phyloP scores from a whole-genome alignment of 1,140 invertebrate genomes.

The Brachionus rubens region DNA sequence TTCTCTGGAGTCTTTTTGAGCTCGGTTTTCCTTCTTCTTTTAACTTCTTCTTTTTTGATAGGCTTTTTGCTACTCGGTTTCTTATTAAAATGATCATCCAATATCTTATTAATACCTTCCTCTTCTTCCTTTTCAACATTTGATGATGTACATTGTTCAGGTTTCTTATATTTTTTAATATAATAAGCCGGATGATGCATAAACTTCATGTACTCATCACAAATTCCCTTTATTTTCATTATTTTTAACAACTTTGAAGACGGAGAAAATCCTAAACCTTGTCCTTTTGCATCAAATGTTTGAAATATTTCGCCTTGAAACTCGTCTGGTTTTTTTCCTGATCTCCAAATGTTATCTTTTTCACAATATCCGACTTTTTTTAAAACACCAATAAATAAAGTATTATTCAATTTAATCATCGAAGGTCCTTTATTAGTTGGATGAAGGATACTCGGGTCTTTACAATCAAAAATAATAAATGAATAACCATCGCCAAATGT shows the following conservation, averaged over 20 bases:
- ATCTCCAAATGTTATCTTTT: slow-evolving; percentile 4
- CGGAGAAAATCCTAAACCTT: slow-evolving; percentile 22
- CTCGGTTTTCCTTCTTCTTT: too few relatives aligned
- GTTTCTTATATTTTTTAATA: slow-evolving; percentile 7
- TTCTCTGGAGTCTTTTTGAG: too few relatives aligned
- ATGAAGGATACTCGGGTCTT: background rate
- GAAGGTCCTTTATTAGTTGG: background rate
- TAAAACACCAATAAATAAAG: background rate
- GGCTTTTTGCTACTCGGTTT: background rate
- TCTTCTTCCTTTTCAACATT: background rate
- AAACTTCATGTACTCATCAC: slow-evolving; percentile 42
- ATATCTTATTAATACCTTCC: background rate
- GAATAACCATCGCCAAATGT: slow-evolving; percentile 39
- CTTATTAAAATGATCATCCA: slow-evolving; percentile 13
- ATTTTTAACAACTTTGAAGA: background rate
- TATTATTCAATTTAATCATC: background rate
- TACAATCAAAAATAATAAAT: slow-evolving; percentile 35
- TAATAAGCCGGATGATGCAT: slow-evolving; percentile 29
- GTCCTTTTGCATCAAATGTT: slow-evolving; percentile 20
- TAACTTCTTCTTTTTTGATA: too few relatives aligned
- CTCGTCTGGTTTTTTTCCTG: background rate
- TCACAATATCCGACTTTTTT: slow-evolving; percentile 16
- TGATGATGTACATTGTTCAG: background rate
- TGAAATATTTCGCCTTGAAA: background rate
- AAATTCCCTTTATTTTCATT: slow-evolving; percentile 31